Conservation (phyloP, 2,113 vertebrate species). For the Thymallus thymallus region DNA sequence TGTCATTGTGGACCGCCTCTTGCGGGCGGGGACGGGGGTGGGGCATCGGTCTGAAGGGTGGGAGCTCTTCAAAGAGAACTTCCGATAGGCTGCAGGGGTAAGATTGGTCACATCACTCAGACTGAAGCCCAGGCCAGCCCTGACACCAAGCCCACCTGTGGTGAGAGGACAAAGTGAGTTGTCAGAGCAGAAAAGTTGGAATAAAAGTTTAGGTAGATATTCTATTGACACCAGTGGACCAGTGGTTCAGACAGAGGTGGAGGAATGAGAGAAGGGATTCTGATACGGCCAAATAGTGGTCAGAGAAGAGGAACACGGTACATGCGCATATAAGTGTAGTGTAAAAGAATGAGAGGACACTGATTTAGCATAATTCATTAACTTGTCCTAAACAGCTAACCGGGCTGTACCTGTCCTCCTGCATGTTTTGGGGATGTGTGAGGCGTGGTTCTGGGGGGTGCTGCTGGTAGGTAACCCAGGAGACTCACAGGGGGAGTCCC, state of each 20-base stretch:
- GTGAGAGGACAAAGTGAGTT: constrained; percentile 29
- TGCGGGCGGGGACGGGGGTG: constrained; percentile 52
- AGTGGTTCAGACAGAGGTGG: no score
- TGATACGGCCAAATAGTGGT: not conserved
- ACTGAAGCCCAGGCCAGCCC: constrained; percentile 62
- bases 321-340: not conserved
- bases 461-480: not conserved
- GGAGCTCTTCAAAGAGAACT: constrained; percentile 52
- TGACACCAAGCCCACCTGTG: constrained; percentile 67
- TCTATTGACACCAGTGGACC: no score
- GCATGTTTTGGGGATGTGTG: constrained; percentile 34
- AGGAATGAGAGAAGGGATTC: no score
- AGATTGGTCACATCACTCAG: constrained; percentile 89
- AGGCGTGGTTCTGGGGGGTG: constrained; percentile 17
- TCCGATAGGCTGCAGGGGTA: constrained; percentile 63
- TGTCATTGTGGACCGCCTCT: constrained; percentile 74
- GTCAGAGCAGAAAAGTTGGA: not conserved
- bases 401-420: constrained; percentile 48
- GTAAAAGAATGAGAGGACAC: no score
- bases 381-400: not conserved
- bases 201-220: no score
- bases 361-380: no score
- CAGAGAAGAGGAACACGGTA: not conserved
- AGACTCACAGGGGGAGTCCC: constrained; percentile 36
- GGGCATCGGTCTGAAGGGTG: constrained; percentile 47